These are phyloP conservation scores for Branchinecta lynchi DNA, from an alignment of 1,140 invertebrate species.

Conservation along the genomic window DNA sequence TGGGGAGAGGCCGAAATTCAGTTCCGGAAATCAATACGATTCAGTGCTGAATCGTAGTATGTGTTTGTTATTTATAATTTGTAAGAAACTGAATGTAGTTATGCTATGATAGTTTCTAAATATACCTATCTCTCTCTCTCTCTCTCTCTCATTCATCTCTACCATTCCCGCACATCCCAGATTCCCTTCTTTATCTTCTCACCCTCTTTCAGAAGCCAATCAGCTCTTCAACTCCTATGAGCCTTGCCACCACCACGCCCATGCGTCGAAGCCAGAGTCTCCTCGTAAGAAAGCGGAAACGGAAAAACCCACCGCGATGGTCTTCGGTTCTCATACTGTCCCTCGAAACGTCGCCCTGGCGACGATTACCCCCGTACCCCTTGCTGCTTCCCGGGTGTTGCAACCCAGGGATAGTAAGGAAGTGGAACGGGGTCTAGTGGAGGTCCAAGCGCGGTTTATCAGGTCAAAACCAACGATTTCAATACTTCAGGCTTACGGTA, in stretches of 20 bases:
- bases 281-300: not conserved
- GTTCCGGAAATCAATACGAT: too few relatives aligned
- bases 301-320: not conserved
- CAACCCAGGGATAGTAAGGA: not conserved
- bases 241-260: not conserved
- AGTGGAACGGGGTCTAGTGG: not conserved
- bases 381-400: not conserved
- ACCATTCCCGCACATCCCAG: too few relatives aligned
- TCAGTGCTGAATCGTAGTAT: too few relatives aligned
- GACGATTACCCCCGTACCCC: not conserved
- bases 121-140: too few relatives aligned
- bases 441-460: constrained; percentile 28
- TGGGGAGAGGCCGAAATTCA: too few relatives aligned
- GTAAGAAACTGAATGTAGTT: too few relatives aligned
- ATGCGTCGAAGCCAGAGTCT: not conserved
- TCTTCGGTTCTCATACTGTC: not conserved
- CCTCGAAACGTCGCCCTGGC: not conserved
- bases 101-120: too few relatives aligned
- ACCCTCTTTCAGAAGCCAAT: not conserved
- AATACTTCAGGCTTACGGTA: constrained; percentile 28
- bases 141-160: too few relatives aligned
- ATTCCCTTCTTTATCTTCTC: too few relatives aligned
- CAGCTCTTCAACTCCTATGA: not conserved
- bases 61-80: too few relatives aligned
- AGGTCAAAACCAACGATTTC: constrained; percentile 28